These are phyloP conservation scores for Calonectris borealis DNA, from an alignment of 2,113 vertebrate species.

Conservation along the genomic window DNA sequence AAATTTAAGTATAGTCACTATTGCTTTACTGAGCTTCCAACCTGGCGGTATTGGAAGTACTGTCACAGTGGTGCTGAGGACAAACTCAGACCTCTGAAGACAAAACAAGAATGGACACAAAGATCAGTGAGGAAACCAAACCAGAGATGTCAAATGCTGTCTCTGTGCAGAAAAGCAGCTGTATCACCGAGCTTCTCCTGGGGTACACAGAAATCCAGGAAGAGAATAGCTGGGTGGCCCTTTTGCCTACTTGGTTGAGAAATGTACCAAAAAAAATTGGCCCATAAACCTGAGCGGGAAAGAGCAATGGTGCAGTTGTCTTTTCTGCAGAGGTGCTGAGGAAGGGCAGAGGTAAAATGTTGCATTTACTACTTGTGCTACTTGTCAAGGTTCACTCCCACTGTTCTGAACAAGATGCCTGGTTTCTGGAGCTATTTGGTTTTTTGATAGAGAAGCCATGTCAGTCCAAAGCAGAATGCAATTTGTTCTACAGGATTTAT, in stretches of 20 bases:
- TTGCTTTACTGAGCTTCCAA: neutral
- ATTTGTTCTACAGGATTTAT: neutral
- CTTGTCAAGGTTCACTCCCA: neutral
- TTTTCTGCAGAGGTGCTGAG: neutral
- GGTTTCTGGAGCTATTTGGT: neutral
- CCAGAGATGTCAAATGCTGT: neutral
- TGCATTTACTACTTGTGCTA: neutral
- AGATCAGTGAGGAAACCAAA: neutral
- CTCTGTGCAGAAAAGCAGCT: neutral
- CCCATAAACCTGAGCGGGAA: neutral
- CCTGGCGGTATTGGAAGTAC: neutral
- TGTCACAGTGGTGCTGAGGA: neutral
- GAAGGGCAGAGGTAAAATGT: neutral
- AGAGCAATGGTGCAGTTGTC: neutral
- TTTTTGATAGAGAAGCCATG: neutral
- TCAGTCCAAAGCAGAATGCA: neutral
- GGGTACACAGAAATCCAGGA: neutral
- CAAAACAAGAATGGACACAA: neutral
- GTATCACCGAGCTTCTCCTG: neutral
- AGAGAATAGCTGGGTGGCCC: neutral
- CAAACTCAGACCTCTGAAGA: neutral
- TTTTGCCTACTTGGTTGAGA: neutral
- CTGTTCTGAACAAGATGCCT: neutral
- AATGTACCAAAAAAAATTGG: neutral
- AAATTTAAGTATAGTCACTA: neutral